Percentiles rank a stretch among this genome's conserved stretches.
Conservation (phyloP, 2,888 invertebrate genomes). For the Coenonympha glycerion region DNA sequence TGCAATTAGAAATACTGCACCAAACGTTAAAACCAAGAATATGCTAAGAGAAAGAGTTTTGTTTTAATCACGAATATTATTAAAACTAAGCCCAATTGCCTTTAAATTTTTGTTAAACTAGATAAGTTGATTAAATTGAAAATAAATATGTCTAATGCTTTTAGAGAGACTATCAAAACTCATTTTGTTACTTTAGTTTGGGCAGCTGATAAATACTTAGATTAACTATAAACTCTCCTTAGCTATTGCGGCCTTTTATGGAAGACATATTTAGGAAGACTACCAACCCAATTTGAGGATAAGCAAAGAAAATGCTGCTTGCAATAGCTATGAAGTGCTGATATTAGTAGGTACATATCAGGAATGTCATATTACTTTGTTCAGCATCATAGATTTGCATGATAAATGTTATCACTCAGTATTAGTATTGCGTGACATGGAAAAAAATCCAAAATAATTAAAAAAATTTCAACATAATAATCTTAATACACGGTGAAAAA, state of each 20-base stretch:
- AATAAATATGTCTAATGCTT: constrained; percentile 18
- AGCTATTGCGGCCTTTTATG: constrained; percentile 40
- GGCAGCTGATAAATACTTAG: constrained; percentile 42
- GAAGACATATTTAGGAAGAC: constrained; percentile 10
- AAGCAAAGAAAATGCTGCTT: constrained; percentile 9
- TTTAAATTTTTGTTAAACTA: constrained; percentile 57
- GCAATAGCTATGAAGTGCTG: constrained; percentile 47
- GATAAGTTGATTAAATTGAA: constrained; percentile 32
- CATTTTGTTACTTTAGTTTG: constrained; percentile 38
- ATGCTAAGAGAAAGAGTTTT: constrained; percentile 62
- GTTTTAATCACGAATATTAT: constrained; percentile 56
- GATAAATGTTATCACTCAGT: no score
- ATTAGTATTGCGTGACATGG: no score
- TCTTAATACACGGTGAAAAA: no score
- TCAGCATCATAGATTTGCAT: not conserved
- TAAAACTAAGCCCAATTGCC: constrained; percentile 69
- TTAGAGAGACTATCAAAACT: constrained; percentile 11
- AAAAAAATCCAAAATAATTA: no score
- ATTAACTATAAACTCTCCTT: constrained; percentile 37
- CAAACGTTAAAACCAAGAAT: constrained; percentile 71
- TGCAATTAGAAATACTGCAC: constrained; percentile 74
- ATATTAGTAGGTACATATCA: constrained; percentile 27
- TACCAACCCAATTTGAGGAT: constrained; percentile 1
- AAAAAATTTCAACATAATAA: no score
- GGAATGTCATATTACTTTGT: constrained; percentile 25